Evolutionary conservation across 1,140 invertebrate genomes (phyloP).

Genomic region (Trichonephila clavata): DNA sequence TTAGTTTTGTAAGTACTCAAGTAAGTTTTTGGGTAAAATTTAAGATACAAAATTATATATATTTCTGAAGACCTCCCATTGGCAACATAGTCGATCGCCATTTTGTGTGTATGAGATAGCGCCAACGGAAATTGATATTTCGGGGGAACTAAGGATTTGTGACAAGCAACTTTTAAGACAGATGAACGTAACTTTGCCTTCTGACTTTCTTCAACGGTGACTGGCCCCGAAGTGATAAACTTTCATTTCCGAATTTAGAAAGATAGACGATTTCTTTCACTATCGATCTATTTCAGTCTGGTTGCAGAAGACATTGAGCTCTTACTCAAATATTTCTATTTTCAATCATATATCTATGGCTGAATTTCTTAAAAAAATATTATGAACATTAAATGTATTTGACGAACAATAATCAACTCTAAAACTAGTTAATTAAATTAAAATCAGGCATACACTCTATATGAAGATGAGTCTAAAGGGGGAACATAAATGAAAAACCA

Average conservation of each 20-base stretch:
- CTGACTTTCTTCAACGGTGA: background rate
- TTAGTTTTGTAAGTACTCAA: too few species aligned
- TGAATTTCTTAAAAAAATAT: too few species aligned
- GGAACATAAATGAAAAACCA: too few species aligned
- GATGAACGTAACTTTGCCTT: background rate
- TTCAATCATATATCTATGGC: too few species aligned
- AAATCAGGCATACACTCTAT: too few species aligned
- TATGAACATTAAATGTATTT: too few species aligned
- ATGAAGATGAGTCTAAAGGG: too few species aligned
- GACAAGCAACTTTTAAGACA: background rate
- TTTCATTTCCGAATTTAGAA: background rate
- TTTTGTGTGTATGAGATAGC: background rate
- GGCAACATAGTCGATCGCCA: background rate
- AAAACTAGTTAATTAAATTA: too few species aligned
- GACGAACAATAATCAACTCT: too few species aligned
- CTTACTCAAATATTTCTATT: background rate
- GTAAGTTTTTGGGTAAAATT: too few species aligned
- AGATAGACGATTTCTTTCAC: constrained; percentile 14
- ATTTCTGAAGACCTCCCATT: background rate
- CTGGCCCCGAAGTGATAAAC: background rate
- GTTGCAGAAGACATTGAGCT: background rate
- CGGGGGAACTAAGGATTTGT: background rate
- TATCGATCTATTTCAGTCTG: constrained; percentile 15
- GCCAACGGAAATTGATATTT: background rate
- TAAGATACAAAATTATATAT: background rate